Conservation (phyloP, 2,888 invertebrate genomes). For the Ariolimax columbianus region DNA sequence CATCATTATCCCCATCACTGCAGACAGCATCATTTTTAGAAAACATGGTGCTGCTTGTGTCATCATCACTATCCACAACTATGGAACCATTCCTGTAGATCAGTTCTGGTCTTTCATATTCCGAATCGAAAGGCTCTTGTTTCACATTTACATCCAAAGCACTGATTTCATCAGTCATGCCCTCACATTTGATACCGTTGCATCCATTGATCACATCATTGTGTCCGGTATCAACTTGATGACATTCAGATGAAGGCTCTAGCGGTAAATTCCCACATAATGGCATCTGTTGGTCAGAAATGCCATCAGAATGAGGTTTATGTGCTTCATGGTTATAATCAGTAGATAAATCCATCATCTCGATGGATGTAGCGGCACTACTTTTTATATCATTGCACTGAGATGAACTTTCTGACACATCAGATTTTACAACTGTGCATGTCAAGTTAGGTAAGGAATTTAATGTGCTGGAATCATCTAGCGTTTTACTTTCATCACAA, state of each 20-base stretch:
- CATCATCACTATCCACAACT: conserved; percentile 40
- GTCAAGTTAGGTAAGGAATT: neutral
- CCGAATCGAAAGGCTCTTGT: conserved; percentile 23
- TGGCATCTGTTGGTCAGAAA: neutral
- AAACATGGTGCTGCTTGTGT: conserved; percentile 22
- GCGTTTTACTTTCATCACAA: neutral
- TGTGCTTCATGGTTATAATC: neutral
- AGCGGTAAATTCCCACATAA: neutral
- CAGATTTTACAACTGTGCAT: neutral
- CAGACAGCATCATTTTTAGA: neutral
- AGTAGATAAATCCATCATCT: conserved; percentile 4
- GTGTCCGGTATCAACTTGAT: neutral
- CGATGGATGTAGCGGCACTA: neutral
- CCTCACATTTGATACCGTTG: neutral
- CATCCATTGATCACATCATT: neutral
- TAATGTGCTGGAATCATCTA: neutral
- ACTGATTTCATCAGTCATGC: neutral
- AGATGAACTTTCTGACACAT: neutral
- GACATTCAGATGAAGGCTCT: neutral
- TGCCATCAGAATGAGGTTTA: neutral
- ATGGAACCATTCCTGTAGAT: conserved; percentile 12
- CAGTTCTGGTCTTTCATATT: neutral
- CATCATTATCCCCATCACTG: conserved; percentile 23
- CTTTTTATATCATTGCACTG: neutral
- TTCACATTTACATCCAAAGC: neutral